phyloP scores from a whole-genome alignment of 2,888 invertebrate genomes.

The Apeira syringaria region DNA sequence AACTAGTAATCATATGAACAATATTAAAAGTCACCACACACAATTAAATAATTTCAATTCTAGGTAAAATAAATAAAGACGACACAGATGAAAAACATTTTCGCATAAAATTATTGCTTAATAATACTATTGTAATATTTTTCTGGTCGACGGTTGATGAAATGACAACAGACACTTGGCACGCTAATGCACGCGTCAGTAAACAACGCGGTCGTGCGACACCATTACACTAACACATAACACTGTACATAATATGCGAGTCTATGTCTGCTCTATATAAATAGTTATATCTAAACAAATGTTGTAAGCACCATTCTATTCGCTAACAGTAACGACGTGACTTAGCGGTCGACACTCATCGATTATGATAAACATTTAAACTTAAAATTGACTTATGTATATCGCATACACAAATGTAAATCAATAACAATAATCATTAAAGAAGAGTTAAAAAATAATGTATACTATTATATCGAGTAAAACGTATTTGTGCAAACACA shows the following conservation, averaged over 20 bases:
- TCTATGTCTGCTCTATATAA: constrained; percentile 64
- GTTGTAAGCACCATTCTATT: constrained; percentile 83
- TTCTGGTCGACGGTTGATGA: constrained; percentile 32
- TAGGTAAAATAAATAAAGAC: constrained; percentile 70
- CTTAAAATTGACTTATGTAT: constrained; percentile 70
- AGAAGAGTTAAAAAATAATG: constrained; percentile 58
- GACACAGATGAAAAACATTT: constrained; percentile 42
- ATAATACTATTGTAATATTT: constrained; percentile 46
- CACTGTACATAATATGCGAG: constrained; percentile 48
- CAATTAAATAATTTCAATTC: constrained; percentile 76
- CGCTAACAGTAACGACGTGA: constrained; percentile 76
- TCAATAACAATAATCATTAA: constrained; percentile 44
- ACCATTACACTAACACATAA: constrained; percentile 41
- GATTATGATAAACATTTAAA: constrained; percentile 64
- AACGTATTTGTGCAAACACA: constrained; percentile 77
- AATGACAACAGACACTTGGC: constrained; percentile 49
- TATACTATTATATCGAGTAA: too few species aligned
- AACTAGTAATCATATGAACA: constrained; percentile 52
- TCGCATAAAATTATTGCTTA: constrained; percentile 52
- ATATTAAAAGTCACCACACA: constrained; percentile 79
- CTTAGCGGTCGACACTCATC: constrained; percentile 76
- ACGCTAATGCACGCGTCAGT: constrained; percentile 49
- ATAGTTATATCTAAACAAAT: constrained; percentile 69
- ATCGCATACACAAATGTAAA: constrained; percentile 65
- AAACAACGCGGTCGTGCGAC: constrained; percentile 37